A percentile compares a stretch with the other conserved stretches of the same genome.
These are phyloP conservation scores for Neosalanx taihuensis DNA, from an alignment of 2,797 vertebrate genomes.

Conservation along the genomic window DNA sequence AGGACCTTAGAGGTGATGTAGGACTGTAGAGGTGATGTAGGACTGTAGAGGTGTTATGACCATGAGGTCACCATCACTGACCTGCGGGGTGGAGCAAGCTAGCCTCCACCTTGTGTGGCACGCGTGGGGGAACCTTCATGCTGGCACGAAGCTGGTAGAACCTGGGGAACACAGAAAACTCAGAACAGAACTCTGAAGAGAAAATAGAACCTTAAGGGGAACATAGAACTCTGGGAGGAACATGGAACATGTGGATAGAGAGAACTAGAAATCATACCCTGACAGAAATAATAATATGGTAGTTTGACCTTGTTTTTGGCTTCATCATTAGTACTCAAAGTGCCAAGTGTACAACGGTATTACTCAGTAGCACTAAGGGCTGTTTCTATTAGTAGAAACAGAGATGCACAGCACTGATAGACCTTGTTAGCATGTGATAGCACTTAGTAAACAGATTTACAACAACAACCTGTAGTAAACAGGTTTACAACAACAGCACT, in stretches of 20 bases:
- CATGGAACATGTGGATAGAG: neutral
- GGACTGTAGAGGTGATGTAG: neutral
- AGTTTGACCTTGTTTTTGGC: no score
- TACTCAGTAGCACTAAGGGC: no score
- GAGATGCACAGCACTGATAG: no score
- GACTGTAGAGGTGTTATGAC: neutral
- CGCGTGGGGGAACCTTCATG: slow-evolving; percentile 90
- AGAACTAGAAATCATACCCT: neutral
- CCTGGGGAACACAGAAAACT: slow-evolving; percentile 66
- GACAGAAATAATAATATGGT: neutral
- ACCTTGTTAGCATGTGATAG: no score
- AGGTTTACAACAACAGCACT: no score
- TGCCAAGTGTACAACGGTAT: no score
- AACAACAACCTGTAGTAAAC: no score
- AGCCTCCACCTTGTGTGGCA: slow-evolving; percentile 93
- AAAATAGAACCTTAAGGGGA: neutral
- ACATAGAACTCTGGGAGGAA: neutral
- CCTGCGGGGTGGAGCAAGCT: slow-evolving; percentile 87
- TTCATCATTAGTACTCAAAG: no score
- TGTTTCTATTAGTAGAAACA: no score
- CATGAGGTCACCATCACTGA: slow-evolving; percentile 61
- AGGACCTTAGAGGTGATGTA: neutral
- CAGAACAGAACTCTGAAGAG: slow-evolving; percentile 8
- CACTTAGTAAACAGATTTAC: no score
- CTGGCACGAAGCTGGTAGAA: slow-evolving; percentile 94